Percentiles rank a stretch among this genome's conserved stretches.
Evolutionary conservation across 2,888 invertebrate genomes (phyloP).

Genomic region (Cacoxenus indagator): DNA sequence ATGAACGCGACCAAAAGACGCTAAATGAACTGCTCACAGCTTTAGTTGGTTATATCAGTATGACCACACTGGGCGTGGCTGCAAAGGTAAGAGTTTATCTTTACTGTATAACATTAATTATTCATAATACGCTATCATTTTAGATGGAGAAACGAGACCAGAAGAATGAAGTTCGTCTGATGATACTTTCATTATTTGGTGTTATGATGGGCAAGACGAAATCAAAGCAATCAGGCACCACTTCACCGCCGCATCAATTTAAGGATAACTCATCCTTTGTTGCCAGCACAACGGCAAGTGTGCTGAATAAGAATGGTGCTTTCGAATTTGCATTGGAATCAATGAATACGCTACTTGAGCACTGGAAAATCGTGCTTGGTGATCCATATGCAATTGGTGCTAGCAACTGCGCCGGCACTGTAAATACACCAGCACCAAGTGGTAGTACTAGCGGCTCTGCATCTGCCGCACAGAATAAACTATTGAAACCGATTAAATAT

Average conservation of each 20-base stretch:
- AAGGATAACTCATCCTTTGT: slow-evolving; percentile 75
- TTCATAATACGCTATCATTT: slow-evolving; percentile 5
- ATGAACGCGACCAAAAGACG: slow-evolving; percentile 83
- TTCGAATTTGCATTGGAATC: slow-evolving; percentile 82
- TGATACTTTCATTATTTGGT: slow-evolving; percentile 89
- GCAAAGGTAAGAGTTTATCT: slow-evolving; percentile 51
- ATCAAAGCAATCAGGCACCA: slow-evolving; percentile 68
- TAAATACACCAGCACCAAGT: slow-evolving; percentile 6
- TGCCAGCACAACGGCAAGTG: slow-evolving; percentile 79
- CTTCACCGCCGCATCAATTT: slow-evolving; percentile 72
- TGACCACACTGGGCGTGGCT: slow-evolving; percentile 73
- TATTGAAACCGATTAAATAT: slow-evolving; percentile 86
- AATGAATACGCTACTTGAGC: slow-evolving; percentile 79
- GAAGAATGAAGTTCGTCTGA: slow-evolving; percentile 87
- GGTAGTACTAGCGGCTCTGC: slow-evolving; percentile 30
- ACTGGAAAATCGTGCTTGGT: slow-evolving; percentile 78
- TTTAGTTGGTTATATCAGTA: slow-evolving; percentile 80
- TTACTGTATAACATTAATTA: background rate
- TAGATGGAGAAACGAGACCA: slow-evolving; percentile 75
- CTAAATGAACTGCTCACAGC: slow-evolving; percentile 82
- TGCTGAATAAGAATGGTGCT: slow-evolving; percentile 78
- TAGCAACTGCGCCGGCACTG: slow-evolving; percentile 24
- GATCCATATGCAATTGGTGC: slow-evolving; percentile 54
- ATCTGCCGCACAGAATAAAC: slow-evolving; percentile 63
- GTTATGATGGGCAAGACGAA: slow-evolving; percentile 71